These are phyloP conservation scores for Eristalis tenax DNA, from an alignment of 2,888 invertebrate species.

Conservation along the genomic window DNA sequence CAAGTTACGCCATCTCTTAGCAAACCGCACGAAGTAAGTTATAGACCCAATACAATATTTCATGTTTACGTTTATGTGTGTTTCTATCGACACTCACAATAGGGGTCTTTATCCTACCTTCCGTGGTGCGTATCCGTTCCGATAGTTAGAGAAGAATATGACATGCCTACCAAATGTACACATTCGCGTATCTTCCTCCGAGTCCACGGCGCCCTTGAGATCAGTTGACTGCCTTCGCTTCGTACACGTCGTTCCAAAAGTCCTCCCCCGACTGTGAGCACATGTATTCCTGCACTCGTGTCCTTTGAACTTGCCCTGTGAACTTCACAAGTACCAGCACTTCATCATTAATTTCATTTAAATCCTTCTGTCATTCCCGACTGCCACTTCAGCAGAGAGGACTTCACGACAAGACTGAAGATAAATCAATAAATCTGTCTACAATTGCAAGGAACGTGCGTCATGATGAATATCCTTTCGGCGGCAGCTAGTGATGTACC, in stretches of 20 bases:
- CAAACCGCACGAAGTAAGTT: no score
- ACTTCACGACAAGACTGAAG: neutral
- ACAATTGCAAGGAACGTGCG: neutral
- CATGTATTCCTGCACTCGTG: neutral
- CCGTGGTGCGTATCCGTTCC: no score
- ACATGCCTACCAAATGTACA: neutral
- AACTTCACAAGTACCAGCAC: neutral
- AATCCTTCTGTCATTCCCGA: neutral
- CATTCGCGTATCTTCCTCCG: no score
- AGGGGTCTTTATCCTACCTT: no score
- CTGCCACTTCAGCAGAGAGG: neutral
- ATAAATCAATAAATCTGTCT: conserved; percentile 8
- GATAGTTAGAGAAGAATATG: no score
- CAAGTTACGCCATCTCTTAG: no score
- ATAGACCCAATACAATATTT: no score
- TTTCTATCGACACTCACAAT: no score
- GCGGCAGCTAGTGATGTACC: neutral
- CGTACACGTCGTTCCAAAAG: neutral
- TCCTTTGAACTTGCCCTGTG: neutral
- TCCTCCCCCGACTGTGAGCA: neutral
- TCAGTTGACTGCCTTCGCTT: neutral
- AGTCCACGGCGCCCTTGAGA: no score
- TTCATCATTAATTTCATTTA: neutral
- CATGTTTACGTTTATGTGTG: no score
- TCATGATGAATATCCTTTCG: neutral